Conservation (phyloP, 1,140 invertebrate genomes). For the Aphelenchoides besseyi region DNA sequence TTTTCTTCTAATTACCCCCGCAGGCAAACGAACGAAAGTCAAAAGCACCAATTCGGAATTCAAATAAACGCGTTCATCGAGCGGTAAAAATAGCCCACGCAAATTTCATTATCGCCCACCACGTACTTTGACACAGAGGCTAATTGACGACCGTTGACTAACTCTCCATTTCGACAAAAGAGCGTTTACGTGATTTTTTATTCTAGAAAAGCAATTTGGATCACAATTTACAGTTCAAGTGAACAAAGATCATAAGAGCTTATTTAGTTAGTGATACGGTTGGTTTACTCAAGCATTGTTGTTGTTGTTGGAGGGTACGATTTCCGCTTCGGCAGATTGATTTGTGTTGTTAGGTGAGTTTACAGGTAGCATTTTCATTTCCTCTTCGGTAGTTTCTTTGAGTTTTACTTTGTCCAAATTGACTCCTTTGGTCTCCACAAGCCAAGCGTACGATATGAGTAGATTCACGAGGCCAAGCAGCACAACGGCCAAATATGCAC, state of each 20-base stretch:
- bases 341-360: too few species aligned
- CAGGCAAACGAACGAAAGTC: too few species aligned
- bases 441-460: conserved; percentile 53
- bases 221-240: too few species aligned
- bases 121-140: too few species aligned
- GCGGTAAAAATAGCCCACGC: too few species aligned
- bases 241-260: too few species aligned
- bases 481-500: conserved; percentile 59
- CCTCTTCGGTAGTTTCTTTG: conserved; percentile 24
- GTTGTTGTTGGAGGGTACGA: background rate
- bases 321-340: background rate
- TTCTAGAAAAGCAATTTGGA: background rate
- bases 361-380: conserved; percentile 10
- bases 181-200: background rate
- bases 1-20: background rate
- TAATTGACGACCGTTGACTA: too few species aligned
- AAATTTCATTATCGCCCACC: too few species aligned
- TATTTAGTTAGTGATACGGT: too few species aligned
- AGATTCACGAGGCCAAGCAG: conserved; percentile 54
- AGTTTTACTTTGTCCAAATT: conserved; percentile 52
- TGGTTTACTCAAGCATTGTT: background rate
- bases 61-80: too few species aligned
- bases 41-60: too few species aligned
- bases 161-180: too few species aligned
- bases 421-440: conserved; percentile 59